Percentiles rank a stretch among this genome's conserved stretches.
phyloP scores from a whole-genome alignment of 2,113 vertebrate species.

The Aramus guarauna region DNA sequence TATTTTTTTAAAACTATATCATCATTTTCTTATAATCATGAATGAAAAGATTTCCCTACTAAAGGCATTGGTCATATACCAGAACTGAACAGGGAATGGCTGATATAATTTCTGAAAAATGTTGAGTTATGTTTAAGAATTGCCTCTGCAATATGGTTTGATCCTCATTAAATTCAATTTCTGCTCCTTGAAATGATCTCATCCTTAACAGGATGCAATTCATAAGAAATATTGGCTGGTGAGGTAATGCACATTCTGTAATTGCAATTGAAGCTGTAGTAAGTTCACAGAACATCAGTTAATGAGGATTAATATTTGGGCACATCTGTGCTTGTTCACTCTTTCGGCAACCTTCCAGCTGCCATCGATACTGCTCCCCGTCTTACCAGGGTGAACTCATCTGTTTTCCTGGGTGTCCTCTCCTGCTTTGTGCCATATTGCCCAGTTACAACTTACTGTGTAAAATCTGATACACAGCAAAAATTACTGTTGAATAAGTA shows the following conservation, averaged over 20 bases:
- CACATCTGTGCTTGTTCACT: neutral
- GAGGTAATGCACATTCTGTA: conserved; percentile 29
- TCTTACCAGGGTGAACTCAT: neutral
- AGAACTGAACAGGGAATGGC: neutral
- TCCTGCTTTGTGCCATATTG: neutral
- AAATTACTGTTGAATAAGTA: neutral
- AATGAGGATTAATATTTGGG: neutral
- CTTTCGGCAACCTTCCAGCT: neutral
- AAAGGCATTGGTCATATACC: neutral
- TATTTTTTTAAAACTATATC: neutral
- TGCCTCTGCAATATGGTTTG: neutral
- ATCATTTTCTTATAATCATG: neutral
- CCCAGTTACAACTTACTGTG: neutral
- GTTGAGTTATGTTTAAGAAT: neutral
- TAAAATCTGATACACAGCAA: neutral
- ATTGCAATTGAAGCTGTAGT: neutral
- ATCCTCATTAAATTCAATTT: neutral
- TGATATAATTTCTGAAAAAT: neutral
- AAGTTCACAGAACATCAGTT: conserved; percentile 17
- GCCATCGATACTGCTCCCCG: rapidly evolving
- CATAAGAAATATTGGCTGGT: neutral
- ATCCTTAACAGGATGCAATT: conserved; percentile 36
- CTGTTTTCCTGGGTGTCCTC: neutral
- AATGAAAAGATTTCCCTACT: neutral
- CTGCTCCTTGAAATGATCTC: conserved; percentile 25